phyloP scores from a whole-genome alignment of 2,113 vertebrate species.

The Ahaetulla prasina region DNA sequence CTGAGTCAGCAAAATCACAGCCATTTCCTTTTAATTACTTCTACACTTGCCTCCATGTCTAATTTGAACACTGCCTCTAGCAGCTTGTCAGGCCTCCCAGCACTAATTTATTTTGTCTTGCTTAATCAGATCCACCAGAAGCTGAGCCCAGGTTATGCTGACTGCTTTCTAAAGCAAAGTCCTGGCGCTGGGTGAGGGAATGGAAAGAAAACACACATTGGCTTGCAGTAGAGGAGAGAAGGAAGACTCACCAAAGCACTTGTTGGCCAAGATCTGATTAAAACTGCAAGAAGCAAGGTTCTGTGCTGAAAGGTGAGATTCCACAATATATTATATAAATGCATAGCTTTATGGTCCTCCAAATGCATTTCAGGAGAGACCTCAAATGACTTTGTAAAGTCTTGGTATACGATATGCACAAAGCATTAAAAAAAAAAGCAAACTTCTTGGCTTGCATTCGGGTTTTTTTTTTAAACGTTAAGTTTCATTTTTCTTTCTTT shows the following conservation, averaged over 20 bases:
- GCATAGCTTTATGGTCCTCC: not conserved
- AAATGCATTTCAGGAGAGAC: conserved; percentile 4
- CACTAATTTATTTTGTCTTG: conserved; percentile 72
- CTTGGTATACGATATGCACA: conserved; percentile 2
- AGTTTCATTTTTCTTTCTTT: not conserved
- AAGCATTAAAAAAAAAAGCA: conserved; percentile 7
- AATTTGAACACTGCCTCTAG: conserved; percentile 70
- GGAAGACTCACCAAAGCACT: conserved; percentile 25
- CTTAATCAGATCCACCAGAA: conserved; percentile 59
- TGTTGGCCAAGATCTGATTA: conserved; percentile 33
- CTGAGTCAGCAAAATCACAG: conserved; percentile 37
- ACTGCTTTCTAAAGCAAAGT: conserved; percentile 49
- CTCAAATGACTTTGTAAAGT: conserved; percentile 23
- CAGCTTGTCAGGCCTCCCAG: conserved; percentile 66
- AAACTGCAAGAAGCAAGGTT: conserved; percentile 9
- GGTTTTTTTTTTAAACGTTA: conserved; percentile 16
- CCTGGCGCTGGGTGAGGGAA: conserved; percentile 24
- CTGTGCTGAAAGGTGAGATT: conserved; percentile 27
- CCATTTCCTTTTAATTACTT: conserved; percentile 65
- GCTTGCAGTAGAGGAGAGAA: not conserved
- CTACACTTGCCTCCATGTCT: conserved; percentile 69
- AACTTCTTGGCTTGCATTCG: not conserved
- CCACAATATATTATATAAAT: conserved; percentile 35
- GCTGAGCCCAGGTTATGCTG: conserved; percentile 42
- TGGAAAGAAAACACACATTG: conserved; percentile 47